Conservation (phyloP, 2,797 vertebrate species). For the Ispidina picta region DNA sequence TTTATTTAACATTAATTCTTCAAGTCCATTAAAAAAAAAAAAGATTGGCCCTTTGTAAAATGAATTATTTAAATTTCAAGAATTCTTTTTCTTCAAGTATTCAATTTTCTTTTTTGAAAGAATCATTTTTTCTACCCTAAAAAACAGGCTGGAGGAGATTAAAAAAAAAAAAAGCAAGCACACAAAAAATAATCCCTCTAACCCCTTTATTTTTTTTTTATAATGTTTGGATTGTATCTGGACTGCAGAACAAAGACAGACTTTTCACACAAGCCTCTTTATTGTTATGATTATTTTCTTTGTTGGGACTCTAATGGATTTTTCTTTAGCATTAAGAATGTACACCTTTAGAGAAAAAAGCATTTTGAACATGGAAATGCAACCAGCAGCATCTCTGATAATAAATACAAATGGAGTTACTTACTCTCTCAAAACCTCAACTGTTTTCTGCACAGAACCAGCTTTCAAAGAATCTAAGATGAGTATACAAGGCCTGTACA, state of each 20-base stretch:
- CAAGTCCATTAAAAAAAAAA: not conserved
- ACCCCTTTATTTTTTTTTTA: not conserved
- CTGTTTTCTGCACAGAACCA: constrained; percentile 87
- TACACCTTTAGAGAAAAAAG: not conserved
- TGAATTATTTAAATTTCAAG: not conserved
- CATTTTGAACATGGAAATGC: not conserved
- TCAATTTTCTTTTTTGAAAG: not conserved
- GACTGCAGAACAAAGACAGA: not conserved
- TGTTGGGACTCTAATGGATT: not conserved
- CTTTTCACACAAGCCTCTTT: not conserved
- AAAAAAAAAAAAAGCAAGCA: not conserved
- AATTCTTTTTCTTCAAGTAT: not conserved
- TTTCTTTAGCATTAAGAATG: not conserved
- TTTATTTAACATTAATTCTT: not conserved
- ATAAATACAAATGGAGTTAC: constrained; percentile 62
- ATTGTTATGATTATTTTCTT: not conserved
- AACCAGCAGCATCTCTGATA: not conserved
- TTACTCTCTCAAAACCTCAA: constrained; percentile 94
- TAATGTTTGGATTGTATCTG: not conserved
- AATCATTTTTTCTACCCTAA: not conserved
- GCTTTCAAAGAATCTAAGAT: constrained; percentile 95
- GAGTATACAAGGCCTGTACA: constrained; percentile 92
- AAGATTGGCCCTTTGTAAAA: not conserved
- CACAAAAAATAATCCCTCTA: too few species aligned
- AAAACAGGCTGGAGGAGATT: not conserved